A percentile compares a stretch with the other conserved stretches of the same genome.
phyloP scores from a whole-genome alignment of 2,797 vertebrate species.

The Eurystomus glaucurus region DNA sequence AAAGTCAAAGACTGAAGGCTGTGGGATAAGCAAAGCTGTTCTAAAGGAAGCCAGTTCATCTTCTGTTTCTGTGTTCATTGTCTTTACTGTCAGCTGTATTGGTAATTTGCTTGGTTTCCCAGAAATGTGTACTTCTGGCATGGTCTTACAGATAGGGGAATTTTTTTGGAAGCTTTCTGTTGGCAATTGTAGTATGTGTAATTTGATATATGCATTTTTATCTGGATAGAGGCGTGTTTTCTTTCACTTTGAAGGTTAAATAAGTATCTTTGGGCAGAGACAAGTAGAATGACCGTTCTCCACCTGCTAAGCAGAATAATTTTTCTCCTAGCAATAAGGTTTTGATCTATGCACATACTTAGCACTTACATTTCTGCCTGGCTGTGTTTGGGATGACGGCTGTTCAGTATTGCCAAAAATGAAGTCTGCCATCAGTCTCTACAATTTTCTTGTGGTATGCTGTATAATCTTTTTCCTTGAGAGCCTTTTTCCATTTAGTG shows the following conservation, averaged over 20 bases:
- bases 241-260: constrained; percentile 21
- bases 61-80: constrained; percentile 58
- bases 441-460: neutral
- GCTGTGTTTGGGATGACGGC: neutral
- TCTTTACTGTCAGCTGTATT: constrained; percentile 70
- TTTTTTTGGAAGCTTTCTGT: constrained; percentile 58
- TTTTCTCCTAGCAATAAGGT: neutral
- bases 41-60: constrained; percentile 49
- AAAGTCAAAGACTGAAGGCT: constrained; percentile 1
- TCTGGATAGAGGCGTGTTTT: neutral
- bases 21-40: constrained; percentile 1
- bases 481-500: neutral
- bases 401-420: neutral
- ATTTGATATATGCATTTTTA: constrained; percentile 51
- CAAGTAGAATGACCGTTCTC: neutral
- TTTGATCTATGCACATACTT: neutral
- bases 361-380: neutral
- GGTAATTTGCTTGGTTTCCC: constrained; percentile 74
- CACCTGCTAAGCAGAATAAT: neutral
- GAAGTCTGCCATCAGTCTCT: neutral
- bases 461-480: neutral
- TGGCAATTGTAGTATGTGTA: constrained; percentile 40
- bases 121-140: constrained; percentile 74
- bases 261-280: neutral
- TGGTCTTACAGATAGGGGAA: constrained; percentile 55